phyloP scores from a whole-genome alignment of 2,797 vertebrate species.

The Bucorvus abyssinicus region DNA sequence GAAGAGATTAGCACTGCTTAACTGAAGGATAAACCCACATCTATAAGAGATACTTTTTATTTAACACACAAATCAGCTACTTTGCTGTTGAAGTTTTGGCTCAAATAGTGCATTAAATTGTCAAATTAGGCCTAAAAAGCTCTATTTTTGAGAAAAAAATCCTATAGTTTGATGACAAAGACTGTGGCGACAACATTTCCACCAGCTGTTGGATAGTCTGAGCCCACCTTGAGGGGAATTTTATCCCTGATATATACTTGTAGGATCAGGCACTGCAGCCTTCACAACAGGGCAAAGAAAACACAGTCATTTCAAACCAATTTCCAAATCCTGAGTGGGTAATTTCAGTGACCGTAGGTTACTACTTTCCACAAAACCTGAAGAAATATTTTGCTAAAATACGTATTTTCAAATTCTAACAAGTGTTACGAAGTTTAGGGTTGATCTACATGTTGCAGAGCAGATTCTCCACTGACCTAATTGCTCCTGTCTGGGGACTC shows the following conservation, averaged over 20 bases:
- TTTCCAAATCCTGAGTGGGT: neutral
- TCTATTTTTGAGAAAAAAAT: neutral
- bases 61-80: neutral
- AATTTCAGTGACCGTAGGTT: neutral
- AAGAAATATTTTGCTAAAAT: neutral
- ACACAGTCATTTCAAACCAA: neutral
- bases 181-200: accelerated
- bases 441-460: neutral
- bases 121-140: neutral
- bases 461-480: neutral
- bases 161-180: neutral
- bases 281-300: neutral
- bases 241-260: neutral
- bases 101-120: neutral
- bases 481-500: neutral
- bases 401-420: neutral
- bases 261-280: neutral
- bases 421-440: neutral
- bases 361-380: neutral
- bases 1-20: neutral
- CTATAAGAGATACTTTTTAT: neutral
- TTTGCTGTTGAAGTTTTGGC: neutral
- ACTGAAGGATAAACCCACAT: neutral
- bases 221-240: neutral
- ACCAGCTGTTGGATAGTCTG: neutral